Conservation (phyloP, 2,113 vertebrate species). For the Pandion haliaetus region DNA sequence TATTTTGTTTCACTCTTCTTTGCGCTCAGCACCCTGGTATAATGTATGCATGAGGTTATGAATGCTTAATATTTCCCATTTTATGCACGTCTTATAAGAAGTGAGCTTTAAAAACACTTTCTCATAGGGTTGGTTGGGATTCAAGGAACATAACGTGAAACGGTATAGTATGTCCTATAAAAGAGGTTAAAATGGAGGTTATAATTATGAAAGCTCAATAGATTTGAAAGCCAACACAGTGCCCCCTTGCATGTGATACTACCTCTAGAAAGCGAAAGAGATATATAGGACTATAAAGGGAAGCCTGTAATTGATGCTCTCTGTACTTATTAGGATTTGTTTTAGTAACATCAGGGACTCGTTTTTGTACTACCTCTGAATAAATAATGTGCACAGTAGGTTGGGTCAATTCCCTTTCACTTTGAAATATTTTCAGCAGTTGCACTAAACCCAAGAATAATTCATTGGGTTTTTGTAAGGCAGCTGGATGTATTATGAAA, state of each 20-base stretch:
- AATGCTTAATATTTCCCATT: slow-evolving; percentile 26
- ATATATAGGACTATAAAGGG: slow-evolving; percentile 66
- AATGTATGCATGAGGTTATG: background rate
- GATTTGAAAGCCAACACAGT: slow-evolving; percentile 51
- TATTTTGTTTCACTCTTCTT: slow-evolving; percentile 32
- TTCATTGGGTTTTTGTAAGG: slow-evolving; percentile 62
- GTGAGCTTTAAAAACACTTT: slow-evolving; percentile 38
- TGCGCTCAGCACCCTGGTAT: background rate
- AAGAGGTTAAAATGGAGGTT: slow-evolving; percentile 66
- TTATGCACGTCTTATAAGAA: slow-evolving; percentile 24
- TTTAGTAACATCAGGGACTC: slow-evolving; percentile 72
- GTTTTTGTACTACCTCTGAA: slow-evolving; percentile 73
- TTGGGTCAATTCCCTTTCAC: slow-evolving; percentile 73
- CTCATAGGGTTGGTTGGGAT: slow-evolving; percentile 24
- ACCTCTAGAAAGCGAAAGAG: slow-evolving; percentile 34
- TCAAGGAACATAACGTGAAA: slow-evolving; percentile 40
- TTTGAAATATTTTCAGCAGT: slow-evolving; percentile 62
- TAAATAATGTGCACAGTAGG: slow-evolving; percentile 73
- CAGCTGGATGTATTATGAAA: slow-evolving; percentile 28
- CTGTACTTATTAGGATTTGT: slow-evolving; percentile 71
- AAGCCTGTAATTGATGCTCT: slow-evolving; percentile 65
- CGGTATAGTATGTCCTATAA: slow-evolving; percentile 28
- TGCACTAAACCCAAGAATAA: slow-evolving; percentile 66
- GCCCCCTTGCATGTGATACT: slow-evolving; percentile 39
- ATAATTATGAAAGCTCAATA: slow-evolving; percentile 63